A percentile compares a stretch with the other conserved stretches of the same genome.
Conservation (phyloP, 2,113 vertebrate species). For the Talpa occidentalis region DNA sequence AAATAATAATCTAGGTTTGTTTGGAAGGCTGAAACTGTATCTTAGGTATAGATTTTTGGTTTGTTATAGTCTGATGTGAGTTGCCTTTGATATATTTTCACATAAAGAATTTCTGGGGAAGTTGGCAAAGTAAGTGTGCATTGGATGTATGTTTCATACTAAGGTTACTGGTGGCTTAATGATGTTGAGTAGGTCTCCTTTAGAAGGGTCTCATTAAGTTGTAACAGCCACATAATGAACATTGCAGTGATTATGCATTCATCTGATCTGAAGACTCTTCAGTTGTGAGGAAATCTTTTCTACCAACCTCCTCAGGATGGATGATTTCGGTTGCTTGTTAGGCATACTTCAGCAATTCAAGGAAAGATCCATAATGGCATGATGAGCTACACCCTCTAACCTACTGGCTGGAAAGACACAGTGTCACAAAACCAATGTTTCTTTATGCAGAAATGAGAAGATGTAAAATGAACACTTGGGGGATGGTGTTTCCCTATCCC, state of each 20-base stretch:
- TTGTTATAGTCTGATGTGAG: constrained; percentile 15
- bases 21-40: neutral
- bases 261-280: neutral
- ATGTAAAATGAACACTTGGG: neutral
- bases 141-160: neutral
- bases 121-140: neutral
- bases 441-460: neutral
- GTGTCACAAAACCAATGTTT: neutral
- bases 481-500: neutral
- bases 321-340: neutral
- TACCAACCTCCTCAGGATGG: neutral
- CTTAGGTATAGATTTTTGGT: neutral
- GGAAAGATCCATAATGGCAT: neutral
- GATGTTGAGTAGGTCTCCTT: neutral
- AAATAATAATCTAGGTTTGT: neutral
- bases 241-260: neutral
- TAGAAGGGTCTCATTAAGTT: neutral
- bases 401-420: neutral
- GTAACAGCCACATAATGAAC: neutral
- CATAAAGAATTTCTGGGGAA: constrained; percentile 37
- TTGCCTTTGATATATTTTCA: constrained; percentile 12
- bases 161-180: neutral
- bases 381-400: neutral
- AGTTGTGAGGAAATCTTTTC: neutral
- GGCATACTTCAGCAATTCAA: neutral